Percentiles rank a stretch among this genome's conserved stretches.
These are phyloP conservation scores for Tragelaphus buxtoni DNA, from an alignment of 2,113 vertebrate species.

Conservation along the genomic window DNA sequence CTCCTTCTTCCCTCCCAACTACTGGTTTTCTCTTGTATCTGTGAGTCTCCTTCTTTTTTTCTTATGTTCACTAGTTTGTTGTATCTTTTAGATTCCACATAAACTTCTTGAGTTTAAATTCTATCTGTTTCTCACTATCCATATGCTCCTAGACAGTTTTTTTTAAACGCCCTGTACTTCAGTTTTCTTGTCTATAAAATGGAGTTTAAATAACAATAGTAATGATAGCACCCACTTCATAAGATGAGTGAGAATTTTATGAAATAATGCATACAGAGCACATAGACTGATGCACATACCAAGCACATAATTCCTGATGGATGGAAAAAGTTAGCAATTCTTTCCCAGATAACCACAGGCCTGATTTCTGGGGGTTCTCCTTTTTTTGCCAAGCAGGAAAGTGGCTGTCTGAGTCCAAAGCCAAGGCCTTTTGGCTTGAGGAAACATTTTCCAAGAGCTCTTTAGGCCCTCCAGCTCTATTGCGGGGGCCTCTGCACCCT, in stretches of 20 bases:
- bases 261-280: background rate
- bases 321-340: conserved; percentile 18
- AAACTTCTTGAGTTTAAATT: background rate
- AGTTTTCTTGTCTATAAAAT: background rate
- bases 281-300: background rate
- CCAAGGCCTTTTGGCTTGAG: conserved; percentile 39
- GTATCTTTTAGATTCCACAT: background rate
- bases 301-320: background rate
- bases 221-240: background rate
- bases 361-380: background rate
- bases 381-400: conserved; percentile 38
- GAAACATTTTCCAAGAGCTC: conserved; percentile 49
- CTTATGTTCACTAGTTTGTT: background rate
- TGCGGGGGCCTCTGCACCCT: background rate
- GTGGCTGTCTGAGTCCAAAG: conserved; percentile 42
- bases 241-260: background rate
- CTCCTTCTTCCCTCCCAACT: background rate
- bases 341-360: conserved; percentile 45
- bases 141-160: background rate
- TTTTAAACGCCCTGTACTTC: background rate
- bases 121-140: background rate
- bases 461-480: background rate
- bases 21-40: background rate
- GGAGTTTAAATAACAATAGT: background rate
- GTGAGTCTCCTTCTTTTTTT: background rate